Evolutionary conservation across 2,797 vertebrate genomes (phyloP), one percentile per base, ranked within the genome.

Genomic region (Oceanodroma leucorhoa): DNA sequence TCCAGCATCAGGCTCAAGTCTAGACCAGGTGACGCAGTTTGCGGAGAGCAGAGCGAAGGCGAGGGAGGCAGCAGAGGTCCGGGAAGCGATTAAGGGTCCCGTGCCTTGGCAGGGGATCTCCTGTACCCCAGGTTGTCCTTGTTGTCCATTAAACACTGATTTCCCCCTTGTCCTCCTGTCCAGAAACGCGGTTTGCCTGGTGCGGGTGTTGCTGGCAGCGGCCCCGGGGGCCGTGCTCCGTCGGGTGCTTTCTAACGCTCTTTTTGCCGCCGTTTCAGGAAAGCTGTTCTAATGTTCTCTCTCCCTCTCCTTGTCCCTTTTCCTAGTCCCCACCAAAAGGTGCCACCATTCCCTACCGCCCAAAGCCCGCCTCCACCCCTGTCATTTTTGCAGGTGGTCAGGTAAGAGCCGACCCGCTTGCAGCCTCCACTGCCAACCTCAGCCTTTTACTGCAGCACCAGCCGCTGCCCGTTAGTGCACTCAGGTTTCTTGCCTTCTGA

Each of bases 341-440:
- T 99, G 99, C 99, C 98, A 99, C 99, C 98, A 99, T 99, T 97
- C 99, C 99, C 97, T 99, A 99, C 98, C 99, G 99, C 98, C 99
- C 99, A 98, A 99, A 99, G 99, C 99, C 99, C 96, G 99, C 99
- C 98, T 99, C 99, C 98, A 99, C 99, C 98, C 99, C 99, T 96
- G 99, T 99, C 97, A 99, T 99, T 99, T 99, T 99, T 99, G 99
- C 99, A 98, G 99, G 99, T 99, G 99, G 99, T 98, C 99, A 99
- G 99, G 99, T 99, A 99, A 99, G 99, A 99, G 99, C 99, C 98
- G 99, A 99, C 98, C 98, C 99, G 96, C 99, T 99, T 98, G 99
- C 99, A 97, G 99, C 99, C 98, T 99, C 99, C 98, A 99, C 99
- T 98, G 99, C 99, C 98, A 99, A 99, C 99, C 99, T 99, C 99